These are phyloP conservation scores for Achroia grisella DNA, from an alignment of 1,140 invertebrate species.

Conservation along the genomic window DNA sequence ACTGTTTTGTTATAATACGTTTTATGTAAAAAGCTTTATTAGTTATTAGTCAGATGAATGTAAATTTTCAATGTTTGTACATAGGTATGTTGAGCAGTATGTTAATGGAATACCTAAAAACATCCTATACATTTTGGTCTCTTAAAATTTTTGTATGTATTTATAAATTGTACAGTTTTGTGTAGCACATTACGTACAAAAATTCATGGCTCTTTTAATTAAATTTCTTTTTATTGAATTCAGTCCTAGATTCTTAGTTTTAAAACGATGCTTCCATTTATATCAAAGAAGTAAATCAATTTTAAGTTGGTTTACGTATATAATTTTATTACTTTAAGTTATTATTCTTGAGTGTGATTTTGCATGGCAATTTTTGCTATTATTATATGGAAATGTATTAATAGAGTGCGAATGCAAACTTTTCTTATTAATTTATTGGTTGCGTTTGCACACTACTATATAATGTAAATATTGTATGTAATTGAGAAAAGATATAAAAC, in stretches of 20 bases:
- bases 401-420: constrained; percentile 45
- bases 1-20: constrained; percentile 65
- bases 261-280: constrained; percentile 71
- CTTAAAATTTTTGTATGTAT: background rate
- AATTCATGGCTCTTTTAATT: too few species aligned
- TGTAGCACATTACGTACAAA: too few species aligned
- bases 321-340: constrained; percentile 58
- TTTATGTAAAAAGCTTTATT: constrained; percentile 71
- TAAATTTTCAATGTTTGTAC: constrained; percentile 53
- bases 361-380: constrained; percentile 64
- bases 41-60: constrained; percentile 55
- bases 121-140: constrained; percentile 9
- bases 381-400: constrained; percentile 39
- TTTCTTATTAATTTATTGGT: constrained; percentile 56
- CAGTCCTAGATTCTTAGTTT: constrained; percentile 47
- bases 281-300: constrained; percentile 69
- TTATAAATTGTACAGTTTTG: background rate
- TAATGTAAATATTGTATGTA: constrained; percentile 65
- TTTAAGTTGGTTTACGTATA: constrained; percentile 63
- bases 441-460: constrained; percentile 44
- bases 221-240: constrained; percentile 22
- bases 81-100: constrained; percentile 59
- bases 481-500: constrained; percentile 46
- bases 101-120: constrained; percentile 17
- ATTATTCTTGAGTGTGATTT: constrained; percentile 62